Conservation (phyloP, 2,888 invertebrate species). For the Drosophila pegasa region DNA sequence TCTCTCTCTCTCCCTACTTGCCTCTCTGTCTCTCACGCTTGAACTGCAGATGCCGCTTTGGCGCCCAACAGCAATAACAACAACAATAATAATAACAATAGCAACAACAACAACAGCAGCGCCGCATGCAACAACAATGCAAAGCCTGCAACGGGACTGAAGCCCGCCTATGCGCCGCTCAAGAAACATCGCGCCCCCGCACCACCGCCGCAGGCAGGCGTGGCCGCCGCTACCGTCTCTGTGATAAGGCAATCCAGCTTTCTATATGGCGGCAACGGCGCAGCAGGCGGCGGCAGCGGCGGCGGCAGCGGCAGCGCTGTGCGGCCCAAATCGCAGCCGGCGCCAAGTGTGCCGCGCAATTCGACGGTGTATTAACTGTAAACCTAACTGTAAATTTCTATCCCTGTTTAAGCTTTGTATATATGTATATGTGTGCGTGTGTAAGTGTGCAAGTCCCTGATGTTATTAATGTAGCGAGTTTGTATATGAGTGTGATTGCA, state of each 20-base stretch:
- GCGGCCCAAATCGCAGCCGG: slow-evolving; percentile 63
- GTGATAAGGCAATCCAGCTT: slow-evolving; percentile 83
- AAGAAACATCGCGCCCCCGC: slow-evolving; percentile 82
- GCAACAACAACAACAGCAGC: slow-evolving; percentile 55
- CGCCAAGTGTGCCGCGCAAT: slow-evolving; percentile 56
- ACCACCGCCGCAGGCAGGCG: slow-evolving; percentile 81
- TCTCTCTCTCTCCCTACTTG: slow-evolving; percentile 16
- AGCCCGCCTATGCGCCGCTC: slow-evolving; percentile 76
- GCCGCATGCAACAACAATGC: slow-evolving; percentile 64
- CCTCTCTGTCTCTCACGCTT: slow-evolving; percentile 18
- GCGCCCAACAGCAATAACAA: slow-evolving; percentile 61
- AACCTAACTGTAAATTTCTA: slow-evolving; percentile 23
- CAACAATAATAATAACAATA: slow-evolving; percentile 52
- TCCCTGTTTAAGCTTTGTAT: slow-evolving; percentile 53
- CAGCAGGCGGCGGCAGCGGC: slow-evolving; percentile 30
- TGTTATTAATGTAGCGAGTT: slow-evolving; percentile 19
- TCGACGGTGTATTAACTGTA: slow-evolving; percentile 62
- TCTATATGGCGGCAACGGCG: slow-evolving; percentile 72
- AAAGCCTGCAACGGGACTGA: slow-evolving; percentile 54
- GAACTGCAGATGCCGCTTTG: slow-evolving; percentile 46
- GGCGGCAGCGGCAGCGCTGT: slow-evolving; percentile 29
- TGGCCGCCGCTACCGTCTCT: slow-evolving; percentile 82
- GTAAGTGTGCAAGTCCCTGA: slow-evolving; percentile 11
- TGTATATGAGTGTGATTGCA: slow-evolving; percentile 4
- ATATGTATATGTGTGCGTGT: slow-evolving; percentile 32